Base-by-base conservation (phyloP, 2,797 vertebrate species). In the Chromis chromis region DNA sequence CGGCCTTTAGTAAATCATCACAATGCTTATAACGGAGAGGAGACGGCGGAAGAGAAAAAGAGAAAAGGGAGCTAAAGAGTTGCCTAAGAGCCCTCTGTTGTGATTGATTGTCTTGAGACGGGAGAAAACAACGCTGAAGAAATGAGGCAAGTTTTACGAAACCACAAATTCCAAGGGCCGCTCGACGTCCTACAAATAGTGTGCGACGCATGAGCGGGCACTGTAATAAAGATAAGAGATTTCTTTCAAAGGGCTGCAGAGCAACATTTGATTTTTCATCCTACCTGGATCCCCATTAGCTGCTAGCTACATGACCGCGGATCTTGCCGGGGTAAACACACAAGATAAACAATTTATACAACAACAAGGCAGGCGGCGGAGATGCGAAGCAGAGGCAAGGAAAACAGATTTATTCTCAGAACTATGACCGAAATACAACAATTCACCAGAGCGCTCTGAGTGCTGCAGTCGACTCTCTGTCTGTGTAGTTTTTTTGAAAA, bases 231-330 rank as follows among this genome's bases (percentile, higher is more conserved):
- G 79, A 82, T 70, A 60, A 79, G 52, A 60, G n/a, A 46, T 57
- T 74, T 73, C 25, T 65, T 65, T 27, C n/a, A 64, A 44, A 48
- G n/a, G 3, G 14, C 17, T 1, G 24, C 27, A 36, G 24, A 72
- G 58, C 11, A 52, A 63, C 48, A 39, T 66, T 69, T 61, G 14
- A 49, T 19, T 71, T 68, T 73, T 49, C 54, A 58, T 83, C 36
- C 68, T 52, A 78, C 74, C 75, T 79, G 70, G 57, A 86, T 78
- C 69, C 66, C 62, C 52, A 76, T 86, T 78, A 76, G 65, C 62
- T 63, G 48, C 77, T 46, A 65, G 70, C 25, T 55, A 74, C 60
- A 49, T 67, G 78, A 27, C 58, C 17, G 0, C 73, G 48, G 40
- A 74, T 74, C 56, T 53, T 61, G 22, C 17, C 3, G 0, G 24